A percentile compares a stretch with the other conserved stretches of the same genome.
Evolutionary conservation across 2,888 invertebrate genomes (phyloP).

Genomic region (Cetonia aurata): DNA sequence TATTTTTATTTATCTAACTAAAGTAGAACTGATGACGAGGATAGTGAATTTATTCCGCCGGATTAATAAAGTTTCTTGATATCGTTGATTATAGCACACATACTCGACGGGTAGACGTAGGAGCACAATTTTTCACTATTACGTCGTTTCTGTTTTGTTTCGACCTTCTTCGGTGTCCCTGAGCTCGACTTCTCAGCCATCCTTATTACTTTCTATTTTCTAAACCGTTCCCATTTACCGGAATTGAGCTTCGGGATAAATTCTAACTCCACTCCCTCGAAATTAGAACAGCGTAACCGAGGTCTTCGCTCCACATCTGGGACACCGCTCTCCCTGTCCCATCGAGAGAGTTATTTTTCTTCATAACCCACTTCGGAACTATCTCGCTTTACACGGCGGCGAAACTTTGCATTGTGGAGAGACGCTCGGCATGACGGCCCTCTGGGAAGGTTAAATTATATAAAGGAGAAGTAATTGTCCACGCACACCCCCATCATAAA

Average conservation of each 20-base stretch:
- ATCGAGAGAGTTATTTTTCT: conserved; percentile 37
- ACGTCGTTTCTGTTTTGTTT: conserved; percentile 7
- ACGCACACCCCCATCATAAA: conserved; percentile 37
- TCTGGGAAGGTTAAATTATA: conserved; percentile 40
- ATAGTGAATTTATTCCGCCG: conserved; percentile 14
- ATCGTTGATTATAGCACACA: conserved; percentile 5
- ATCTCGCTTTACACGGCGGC: conserved; percentile 31
- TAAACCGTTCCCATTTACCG: conserved; percentile 28
- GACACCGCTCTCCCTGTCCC: not conserved
- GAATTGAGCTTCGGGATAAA: conserved; percentile 20
- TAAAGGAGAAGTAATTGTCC: conserved; percentile 38
- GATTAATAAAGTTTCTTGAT: conserved; percentile 29
- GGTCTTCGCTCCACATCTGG: not conserved
- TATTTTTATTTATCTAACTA: not conserved
- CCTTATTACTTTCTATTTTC: conserved; percentile 34
- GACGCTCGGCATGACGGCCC: not conserved
- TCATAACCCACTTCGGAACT: conserved; percentile 35
- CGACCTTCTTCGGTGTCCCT: not conserved
- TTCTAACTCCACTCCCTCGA: conserved; percentile 2
- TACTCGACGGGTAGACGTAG: conserved; percentile 5
- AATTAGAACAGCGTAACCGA: conserved; percentile 12
- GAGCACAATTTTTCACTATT: conserved; percentile 33
- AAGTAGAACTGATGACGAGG: not conserved
- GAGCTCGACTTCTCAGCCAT: not conserved
- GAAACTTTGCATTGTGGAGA: conserved; percentile 30